Base-by-base conservation (phyloP, 1,140 invertebrate species). In the Pseudomyrmex dendroicus region DNA sequence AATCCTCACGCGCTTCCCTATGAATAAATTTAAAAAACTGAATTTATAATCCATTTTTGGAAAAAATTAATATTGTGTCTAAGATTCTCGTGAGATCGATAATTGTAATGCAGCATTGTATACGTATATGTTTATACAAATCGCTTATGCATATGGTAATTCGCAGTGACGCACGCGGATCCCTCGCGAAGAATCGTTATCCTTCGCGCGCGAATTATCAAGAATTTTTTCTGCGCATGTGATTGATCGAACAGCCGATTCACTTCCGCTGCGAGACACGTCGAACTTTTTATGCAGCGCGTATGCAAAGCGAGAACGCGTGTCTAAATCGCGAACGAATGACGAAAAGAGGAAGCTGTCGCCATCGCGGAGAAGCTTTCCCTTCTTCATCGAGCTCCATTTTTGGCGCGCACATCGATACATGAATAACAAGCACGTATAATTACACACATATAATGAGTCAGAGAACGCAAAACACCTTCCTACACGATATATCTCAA, bases 341-440 rank as follows among this genome's bases (percentile, higher is more conserved):
- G 35, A 62, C 25, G 61, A 44, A 54, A 77, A 66, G 62, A 77
- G 62, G 73, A 77, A 77, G 62, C 48, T 35, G 73, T 66, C 15
- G 46, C 12, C 50, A 52, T 76, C 50, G 22, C 15, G 15, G 61
- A 74, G 22, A 48, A 54, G 61, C 48, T 67, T 77, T 48, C 52
- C 46, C 62, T 77, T 67, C 73, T 77, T 77, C 62, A 77, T 44
- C 48, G 35, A 50, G 73, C 59, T 77, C 61, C 73, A 67, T 77
- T 77, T 67, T 66, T 66, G 22, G 46, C n/a, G 20, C 2, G 61
- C 48, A 52, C n/a, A 52, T 5, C 22, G 15, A 76, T 54, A 5
- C 73, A n/a, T 20, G 61, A 76, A 76, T 76, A 76, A n/a, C 62
- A 44, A 66, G n/a, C 25, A 35, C 0, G 7, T 35, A 35, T 35